These are phyloP conservation scores for Lordiphosa mommai DNA, from an alignment of 1,140 invertebrate species.

Conservation along the genomic window DNA sequence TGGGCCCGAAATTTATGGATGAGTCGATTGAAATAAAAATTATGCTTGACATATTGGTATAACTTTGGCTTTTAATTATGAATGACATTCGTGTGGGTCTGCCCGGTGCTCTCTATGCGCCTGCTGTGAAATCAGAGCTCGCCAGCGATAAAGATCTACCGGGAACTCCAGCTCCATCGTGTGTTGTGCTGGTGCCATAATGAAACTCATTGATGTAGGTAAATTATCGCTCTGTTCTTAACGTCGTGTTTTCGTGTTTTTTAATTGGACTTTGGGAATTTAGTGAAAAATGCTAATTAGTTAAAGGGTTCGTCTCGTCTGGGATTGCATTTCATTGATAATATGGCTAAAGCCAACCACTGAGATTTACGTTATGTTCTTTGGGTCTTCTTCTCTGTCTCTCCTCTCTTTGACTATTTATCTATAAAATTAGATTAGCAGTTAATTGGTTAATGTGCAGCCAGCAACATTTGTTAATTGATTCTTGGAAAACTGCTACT, in stretches of 20 bases:
- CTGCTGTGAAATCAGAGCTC: constrained; percentile 74
- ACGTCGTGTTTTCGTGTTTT: constrained; percentile 78
- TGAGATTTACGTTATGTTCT: constrained; percentile 44
- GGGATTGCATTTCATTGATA: constrained; percentile 74
- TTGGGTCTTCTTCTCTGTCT: constrained; percentile 5
- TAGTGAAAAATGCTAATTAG: constrained; percentile 78
- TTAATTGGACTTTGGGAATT: constrained; percentile 77
- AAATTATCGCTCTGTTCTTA: constrained; percentile 78
- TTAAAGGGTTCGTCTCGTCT: constrained; percentile 51
- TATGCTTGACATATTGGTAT: constrained; percentile 78
- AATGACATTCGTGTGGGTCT: constrained; percentile 67
- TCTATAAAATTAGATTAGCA: constrained; percentile 78
- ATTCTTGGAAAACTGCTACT: constrained; percentile 50
- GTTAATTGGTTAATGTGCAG: constrained; percentile 78
- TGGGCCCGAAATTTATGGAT: constrained; percentile 65
- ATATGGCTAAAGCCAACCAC: constrained; percentile 38
- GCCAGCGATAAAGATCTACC: constrained; percentile 58
- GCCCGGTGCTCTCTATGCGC: constrained; percentile 22
- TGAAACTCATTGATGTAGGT: constrained; percentile 78
- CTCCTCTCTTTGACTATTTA: constrained; percentile 24
- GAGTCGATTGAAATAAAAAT: constrained; percentile 67
- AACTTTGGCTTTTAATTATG: constrained; percentile 77
- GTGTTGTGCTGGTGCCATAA: constrained; percentile 48
- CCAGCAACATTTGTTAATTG: constrained; percentile 76
- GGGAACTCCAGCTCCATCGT: constrained; percentile 20